phyloP scores from a whole-genome alignment of 2,888 invertebrate species.

The Aleiodes leptofemur region DNA sequence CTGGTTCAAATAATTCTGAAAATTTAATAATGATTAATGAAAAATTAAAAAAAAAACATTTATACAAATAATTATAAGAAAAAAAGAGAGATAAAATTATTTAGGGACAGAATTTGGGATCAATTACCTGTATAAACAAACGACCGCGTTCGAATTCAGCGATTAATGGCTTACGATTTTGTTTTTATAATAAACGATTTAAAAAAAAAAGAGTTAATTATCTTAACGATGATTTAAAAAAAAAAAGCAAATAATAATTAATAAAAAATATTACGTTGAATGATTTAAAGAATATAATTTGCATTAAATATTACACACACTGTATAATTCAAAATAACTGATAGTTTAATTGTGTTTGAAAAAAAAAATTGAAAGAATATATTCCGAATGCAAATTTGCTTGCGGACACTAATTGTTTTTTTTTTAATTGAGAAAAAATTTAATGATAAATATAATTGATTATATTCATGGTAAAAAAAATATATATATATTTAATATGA shows the following conservation, averaged over 20 bases:
- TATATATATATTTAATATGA: slow-evolving; percentile 29
- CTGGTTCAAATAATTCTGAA: slow-evolving; percentile 6
- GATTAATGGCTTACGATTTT: slow-evolving; percentile 4
- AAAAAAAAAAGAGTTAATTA: slow-evolving; percentile 6
- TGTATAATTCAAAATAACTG: no score
- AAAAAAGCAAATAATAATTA: slow-evolving; percentile 4
- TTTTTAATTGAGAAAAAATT: not conserved
- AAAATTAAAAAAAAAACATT: not conserved
- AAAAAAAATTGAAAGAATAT: slow-evolving; percentile 57
- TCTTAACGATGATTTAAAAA: slow-evolving; percentile 4
- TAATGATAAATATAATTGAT: not conserved
- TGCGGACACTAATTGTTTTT: slow-evolving; percentile 44
- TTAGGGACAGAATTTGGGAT: slow-evolving; percentile 60
- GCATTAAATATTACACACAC: slow-evolving; percentile 56
- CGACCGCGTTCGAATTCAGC: not conserved
- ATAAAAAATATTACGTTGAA: not conserved
- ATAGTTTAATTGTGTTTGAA: no score
- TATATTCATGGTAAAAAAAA: slow-evolving; percentile 17
- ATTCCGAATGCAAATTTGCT: slow-evolving; percentile 70
- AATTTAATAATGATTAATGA: not conserved
- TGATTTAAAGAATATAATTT: slow-evolving; percentile 24
- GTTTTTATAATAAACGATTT: slow-evolving; percentile 41
- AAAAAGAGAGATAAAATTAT: slow-evolving; percentile 36
- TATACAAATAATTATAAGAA: not conserved
- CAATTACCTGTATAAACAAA: slow-evolving; percentile 61